Evolutionary conservation across 1,140 invertebrate species (phyloP), one percentile per base, ranked within the genome.

Genomic region (Meteorus sp.): DNA sequence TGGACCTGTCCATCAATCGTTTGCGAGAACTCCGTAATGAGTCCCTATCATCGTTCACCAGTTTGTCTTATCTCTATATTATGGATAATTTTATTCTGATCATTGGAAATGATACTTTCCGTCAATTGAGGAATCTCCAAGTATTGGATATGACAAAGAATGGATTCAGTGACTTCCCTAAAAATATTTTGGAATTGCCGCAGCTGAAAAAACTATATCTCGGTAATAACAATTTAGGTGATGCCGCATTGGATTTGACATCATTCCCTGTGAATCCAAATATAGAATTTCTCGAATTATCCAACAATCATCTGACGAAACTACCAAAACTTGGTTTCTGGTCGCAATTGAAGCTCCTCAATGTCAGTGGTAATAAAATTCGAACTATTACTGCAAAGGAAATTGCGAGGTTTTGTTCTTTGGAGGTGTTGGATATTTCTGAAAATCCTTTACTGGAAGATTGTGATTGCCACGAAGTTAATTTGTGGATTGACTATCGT

Each of bases 331-430:
- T 76, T 1, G 65, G 62, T 3, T 31, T 53, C 0, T 20, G 72
- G 0, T 60, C 75, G 0, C 67, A 60, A 0, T 37, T 82, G 6
- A 29, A 17, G 0, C 31, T 67, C 7, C 53, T 82, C 3, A 81
- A 82, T 52, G 50, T 82, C 0, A 76, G 73, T 0, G 47, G 61
- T 2, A 82, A 82, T 35, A 1, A n/a, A 0, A 82, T 82, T 20
- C 25, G 6, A 0, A 50, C 51, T 3, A 57, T 82, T 1, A 65
- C 59, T 9, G 55, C 70, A 1, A 73, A 74, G 1, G 74, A 81
- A 1, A 56, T 82, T 9, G 74, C 71, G 0, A 63, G 69, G 0
- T 72, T 76, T 5, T 80, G 78, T 35, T 70, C 60, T 0, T 51
- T 80, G 0, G 53, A 72, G 15, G 11, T 33, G 0, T 66, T 80